phyloP scores from a whole-genome alignment of 2,113 vertebrate species.

The Dipodomys ordii region DNA sequence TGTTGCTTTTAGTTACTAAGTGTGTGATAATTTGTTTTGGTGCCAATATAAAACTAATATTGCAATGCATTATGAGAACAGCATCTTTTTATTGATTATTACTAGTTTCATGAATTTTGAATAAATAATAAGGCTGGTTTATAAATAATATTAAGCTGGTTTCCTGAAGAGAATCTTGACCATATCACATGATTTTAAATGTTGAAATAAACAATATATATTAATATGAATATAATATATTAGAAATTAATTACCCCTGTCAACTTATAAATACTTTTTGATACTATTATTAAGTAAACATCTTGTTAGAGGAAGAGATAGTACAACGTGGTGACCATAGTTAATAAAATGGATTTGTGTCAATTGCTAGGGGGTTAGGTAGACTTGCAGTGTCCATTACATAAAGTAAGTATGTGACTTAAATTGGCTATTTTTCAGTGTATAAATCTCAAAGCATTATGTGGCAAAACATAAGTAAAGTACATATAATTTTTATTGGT shows the following conservation, averaged over 20 bases:
- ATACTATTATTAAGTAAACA: background rate
- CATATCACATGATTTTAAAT: constrained; percentile 25
- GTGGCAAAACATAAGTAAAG: background rate
- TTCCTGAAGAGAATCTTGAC: constrained; percentile 37
- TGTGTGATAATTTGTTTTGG: constrained; percentile 13
- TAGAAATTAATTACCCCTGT: constrained; percentile 9
- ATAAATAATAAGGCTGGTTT: background rate
- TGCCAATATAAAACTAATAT: background rate
- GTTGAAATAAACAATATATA: background rate
- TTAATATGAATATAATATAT: background rate
- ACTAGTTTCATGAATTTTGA: constrained; percentile 34
- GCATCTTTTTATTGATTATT: background rate
- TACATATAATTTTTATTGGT: background rate
- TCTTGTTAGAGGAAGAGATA: background rate
- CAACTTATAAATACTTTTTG: background rate
- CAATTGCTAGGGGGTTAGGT: background rate
- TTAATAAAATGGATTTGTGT: background rate
- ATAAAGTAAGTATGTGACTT: background rate
- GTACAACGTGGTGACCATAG: background rate
- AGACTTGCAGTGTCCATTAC: background rate
- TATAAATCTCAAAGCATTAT: background rate
- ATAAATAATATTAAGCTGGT: background rate
- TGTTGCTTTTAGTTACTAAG: background rate
- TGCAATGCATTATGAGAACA: background rate
- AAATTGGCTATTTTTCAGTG: background rate